phyloP scores from a whole-genome alignment of 2,113 vertebrate genomes.

The Proterorhinus semilunaris region DNA sequence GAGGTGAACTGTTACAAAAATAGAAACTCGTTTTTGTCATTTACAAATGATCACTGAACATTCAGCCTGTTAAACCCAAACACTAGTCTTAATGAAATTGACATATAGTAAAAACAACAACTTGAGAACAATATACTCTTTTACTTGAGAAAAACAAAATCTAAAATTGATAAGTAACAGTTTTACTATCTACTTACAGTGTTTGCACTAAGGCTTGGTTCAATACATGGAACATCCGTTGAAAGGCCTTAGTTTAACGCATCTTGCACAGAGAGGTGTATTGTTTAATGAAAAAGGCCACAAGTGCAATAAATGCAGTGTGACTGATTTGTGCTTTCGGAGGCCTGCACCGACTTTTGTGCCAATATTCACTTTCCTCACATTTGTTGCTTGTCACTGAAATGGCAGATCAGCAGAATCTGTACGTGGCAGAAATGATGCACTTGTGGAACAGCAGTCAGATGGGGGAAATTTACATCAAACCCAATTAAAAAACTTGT shows the following conservation, averaged over 20 bases:
- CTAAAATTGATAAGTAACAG: no score
- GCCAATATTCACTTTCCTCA: conserved; percentile 15
- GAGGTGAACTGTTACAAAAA: no score
- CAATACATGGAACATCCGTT: not conserved
- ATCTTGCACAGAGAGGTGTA: not conserved
- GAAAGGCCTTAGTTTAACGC: not conserved
- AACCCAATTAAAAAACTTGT: not conserved
- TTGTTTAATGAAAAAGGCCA: not conserved
- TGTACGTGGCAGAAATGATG: conserved; percentile 5
- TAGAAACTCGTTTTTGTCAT: no score
- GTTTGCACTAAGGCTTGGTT: no score
- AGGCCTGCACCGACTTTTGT: conserved; percentile 1
- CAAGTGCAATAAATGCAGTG: conserved; percentile 6
- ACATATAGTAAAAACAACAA: no score
- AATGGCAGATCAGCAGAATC: conserved; percentile 12
- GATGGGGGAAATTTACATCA: not conserved
- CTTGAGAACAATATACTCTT: no score
- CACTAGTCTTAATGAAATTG: no score
- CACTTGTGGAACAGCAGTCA: conserved; percentile 13
- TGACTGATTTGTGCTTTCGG: conserved; percentile 8
- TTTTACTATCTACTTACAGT: no score
- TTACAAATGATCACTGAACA: no score
- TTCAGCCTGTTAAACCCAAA: no score
- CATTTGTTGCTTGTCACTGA: conserved; percentile 15
- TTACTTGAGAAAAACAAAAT: no score